phyloP scores from a whole-genome alignment of 2,797 vertebrate species.

The Amphiprion clarkii region DNA sequence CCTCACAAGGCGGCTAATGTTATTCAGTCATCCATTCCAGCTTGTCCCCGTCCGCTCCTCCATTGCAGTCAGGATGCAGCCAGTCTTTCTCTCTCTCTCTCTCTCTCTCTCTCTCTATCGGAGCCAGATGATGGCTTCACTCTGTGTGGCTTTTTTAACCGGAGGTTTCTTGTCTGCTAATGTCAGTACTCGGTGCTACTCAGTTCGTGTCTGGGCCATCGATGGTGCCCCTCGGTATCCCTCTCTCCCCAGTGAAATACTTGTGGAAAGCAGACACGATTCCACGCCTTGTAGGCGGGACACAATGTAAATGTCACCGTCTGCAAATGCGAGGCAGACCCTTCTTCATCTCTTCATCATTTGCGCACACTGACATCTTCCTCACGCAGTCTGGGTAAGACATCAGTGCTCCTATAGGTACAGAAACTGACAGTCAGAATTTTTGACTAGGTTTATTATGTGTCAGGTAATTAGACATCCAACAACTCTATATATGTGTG shows the following conservation, averaged over 20 bases:
- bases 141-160: neutral
- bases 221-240: conserved; percentile 60
- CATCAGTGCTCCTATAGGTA: neutral
- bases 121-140: conserved; percentile 3
- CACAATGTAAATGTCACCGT: conserved; percentile 68
- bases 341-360: conserved; percentile 20
- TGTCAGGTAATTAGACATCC: no score
- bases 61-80: conserved; percentile 69
- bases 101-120: neutral
- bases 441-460: no score
- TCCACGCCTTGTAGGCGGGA: conserved; percentile 84
- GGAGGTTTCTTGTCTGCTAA: neutral
- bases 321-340: conserved; percentile 48
- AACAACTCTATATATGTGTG: no score
- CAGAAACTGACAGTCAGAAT: neutral
- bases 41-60: conserved; percentile 63
- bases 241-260: conserved; percentile 44
- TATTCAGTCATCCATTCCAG: conserved; percentile 41
- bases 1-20: conserved; percentile 47
- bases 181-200: conserved; percentile 49
- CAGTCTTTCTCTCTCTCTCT: conserved; percentile 12
- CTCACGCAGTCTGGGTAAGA: neutral
- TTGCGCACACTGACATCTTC: conserved; percentile 9
- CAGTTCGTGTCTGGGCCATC: conserved; percentile 64
- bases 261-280: conserved; percentile 63